phyloP scores from a whole-genome alignment of 1,140 invertebrate genomes.

The Heliconius himera region DNA sequence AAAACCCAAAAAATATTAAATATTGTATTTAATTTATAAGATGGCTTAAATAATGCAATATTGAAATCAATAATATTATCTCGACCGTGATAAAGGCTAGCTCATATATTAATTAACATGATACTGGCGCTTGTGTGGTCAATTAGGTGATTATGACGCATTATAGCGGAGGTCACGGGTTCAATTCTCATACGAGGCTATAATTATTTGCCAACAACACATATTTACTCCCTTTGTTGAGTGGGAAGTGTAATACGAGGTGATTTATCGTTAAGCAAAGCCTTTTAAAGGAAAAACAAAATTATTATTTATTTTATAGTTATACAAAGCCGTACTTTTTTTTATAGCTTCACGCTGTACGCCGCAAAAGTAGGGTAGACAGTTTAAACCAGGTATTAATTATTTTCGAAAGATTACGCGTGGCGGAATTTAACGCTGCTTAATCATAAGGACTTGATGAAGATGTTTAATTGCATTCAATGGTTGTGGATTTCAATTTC shows the following conservation, averaged over 20 bases:
- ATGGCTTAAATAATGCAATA: not conserved
- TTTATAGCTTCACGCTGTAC: too few relatives aligned
- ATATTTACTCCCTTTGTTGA: not conserved
- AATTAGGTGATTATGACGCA: not conserved
- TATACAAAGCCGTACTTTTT: too few relatives aligned
- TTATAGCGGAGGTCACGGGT: not conserved
- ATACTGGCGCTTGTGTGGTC: not conserved
- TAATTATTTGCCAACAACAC: not conserved
- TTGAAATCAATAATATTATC: constrained; percentile 3
- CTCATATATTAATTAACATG: constrained; percentile 1
- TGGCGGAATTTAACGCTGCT: too few relatives aligned
- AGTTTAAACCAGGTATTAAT: too few relatives aligned
- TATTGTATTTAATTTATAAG: not conserved
- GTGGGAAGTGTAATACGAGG: not conserved
- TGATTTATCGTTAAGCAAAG: not conserved
- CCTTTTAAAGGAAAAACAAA: not conserved
- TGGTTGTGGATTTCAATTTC: too few relatives aligned
- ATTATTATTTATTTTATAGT: too few relatives aligned
- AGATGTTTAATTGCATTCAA: too few relatives aligned
- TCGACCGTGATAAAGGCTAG: constrained; percentile 5
- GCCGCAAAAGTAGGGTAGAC: too few relatives aligned
- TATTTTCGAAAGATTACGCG: too few relatives aligned
- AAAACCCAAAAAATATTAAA: too few relatives aligned
- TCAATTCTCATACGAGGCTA: constrained; percentile 12
- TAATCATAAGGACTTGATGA: too few relatives aligned